Evolutionary conservation across 2,113 vertebrate genomes (phyloP).

Genomic region (Castor canadensis): DNA sequence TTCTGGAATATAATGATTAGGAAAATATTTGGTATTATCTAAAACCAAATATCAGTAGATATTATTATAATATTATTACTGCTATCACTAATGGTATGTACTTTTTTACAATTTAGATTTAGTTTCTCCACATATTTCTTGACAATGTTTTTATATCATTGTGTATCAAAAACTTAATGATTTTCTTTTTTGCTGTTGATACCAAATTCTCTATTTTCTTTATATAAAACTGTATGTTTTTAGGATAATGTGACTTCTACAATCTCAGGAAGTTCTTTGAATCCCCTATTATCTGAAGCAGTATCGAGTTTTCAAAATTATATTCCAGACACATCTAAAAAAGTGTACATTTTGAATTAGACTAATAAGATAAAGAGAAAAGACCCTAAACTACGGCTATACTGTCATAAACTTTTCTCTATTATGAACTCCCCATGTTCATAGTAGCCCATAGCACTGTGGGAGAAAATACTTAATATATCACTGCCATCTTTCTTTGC

Average conservation of each 20-base stretch:
- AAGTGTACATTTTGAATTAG: not conserved
- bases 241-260: not conserved
- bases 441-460: not conserved
- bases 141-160: not conserved
- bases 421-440: not conserved
- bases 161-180: not conserved
- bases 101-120: not conserved
- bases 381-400: not conserved
- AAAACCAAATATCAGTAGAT: not conserved
- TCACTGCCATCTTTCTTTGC: not conserved
- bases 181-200: not conserved
- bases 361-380: not conserved
- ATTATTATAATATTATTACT: not conserved
- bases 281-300: not conserved
- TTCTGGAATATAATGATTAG: not conserved
- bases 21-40: not conserved
- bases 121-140: not conserved
- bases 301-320: not conserved
- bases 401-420: not conserved
- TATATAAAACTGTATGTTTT: not conserved
- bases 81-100: not conserved
- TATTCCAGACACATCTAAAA: not conserved
- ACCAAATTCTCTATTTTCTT: not conserved
- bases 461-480: not conserved
- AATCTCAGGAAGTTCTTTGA: not conserved